These are phyloP conservation scores for Eumaeus atala DNA, from an alignment of 1,140 invertebrate genomes.

Conservation along the genomic window DNA sequence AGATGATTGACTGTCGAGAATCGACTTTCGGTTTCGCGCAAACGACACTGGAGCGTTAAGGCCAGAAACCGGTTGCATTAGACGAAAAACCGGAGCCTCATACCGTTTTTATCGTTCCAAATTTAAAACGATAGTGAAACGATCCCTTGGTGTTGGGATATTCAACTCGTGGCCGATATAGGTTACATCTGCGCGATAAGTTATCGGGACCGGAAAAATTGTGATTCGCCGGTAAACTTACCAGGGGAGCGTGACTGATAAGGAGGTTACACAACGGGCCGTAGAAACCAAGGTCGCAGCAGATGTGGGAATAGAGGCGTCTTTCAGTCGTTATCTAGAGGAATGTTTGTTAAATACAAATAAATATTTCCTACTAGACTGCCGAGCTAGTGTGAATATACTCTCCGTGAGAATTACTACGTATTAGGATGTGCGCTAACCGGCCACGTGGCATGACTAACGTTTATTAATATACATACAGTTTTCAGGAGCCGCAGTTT, in stretches of 20 bases:
- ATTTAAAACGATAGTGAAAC: slow-evolving; percentile 52
- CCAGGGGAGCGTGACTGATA: slow-evolving; percentile 62
- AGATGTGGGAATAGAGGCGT: slow-evolving; percentile 66
- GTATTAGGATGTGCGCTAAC: slow-evolving; percentile 41
- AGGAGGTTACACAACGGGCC: slow-evolving; percentile 60
- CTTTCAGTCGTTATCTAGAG: slow-evolving; percentile 60
- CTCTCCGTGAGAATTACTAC: slow-evolving; percentile 55
- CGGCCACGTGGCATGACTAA: slow-evolving; percentile 37
- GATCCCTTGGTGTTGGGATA: slow-evolving; percentile 17
- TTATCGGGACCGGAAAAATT: slow-evolving; percentile 64
- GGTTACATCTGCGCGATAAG: slow-evolving; percentile 40
- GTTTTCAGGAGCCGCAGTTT: slow-evolving; percentile 15
- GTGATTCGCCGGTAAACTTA: slow-evolving; percentile 50
- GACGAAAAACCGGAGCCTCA: slow-evolving; percentile 19
- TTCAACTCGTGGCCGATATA: slow-evolving; percentile 6
- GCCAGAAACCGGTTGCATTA: slow-evolving; percentile 9
- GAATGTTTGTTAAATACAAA: slow-evolving; percentile 58
- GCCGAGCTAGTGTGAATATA: slow-evolving; percentile 52
- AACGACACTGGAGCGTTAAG: slow-evolving; percentile 42
- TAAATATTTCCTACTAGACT: slow-evolving; percentile 45
- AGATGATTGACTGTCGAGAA: slow-evolving; percentile 14
- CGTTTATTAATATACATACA: slow-evolving; percentile 11
- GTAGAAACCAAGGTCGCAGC: slow-evolving; percentile 61
- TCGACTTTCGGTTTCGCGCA: slow-evolving; percentile 59
- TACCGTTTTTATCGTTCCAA: slow-evolving; percentile 46